phyloP scores from a whole-genome alignment of 1,140 invertebrate genomes.

The Dryas iulia region DNA sequence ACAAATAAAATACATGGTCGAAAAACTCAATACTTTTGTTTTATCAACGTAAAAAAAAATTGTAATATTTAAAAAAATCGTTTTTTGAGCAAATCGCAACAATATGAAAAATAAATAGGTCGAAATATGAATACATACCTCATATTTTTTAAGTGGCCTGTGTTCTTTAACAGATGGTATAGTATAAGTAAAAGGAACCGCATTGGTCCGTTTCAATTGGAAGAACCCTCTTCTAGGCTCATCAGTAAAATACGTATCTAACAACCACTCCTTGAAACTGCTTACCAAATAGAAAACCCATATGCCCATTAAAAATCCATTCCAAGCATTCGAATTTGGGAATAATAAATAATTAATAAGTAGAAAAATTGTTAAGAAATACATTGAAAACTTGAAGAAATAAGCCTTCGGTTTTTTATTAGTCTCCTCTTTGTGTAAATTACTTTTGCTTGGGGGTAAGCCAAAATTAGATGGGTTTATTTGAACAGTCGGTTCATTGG shows the following conservation, averaged over 20 bases:
- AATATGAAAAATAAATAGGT: too few relatives aligned
- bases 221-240: constrained; percentile 47
- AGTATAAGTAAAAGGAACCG: constrained; percentile 51
- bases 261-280: constrained; percentile 58
- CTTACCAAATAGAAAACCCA: constrained; percentile 67
- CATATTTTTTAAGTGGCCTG: constrained; percentile 79
- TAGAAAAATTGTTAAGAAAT: constrained; percentile 64
- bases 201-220: constrained; percentile 49
- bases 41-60: too few relatives aligned
- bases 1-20: too few relatives aligned
- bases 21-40: too few relatives aligned
- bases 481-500: constrained; percentile 25
- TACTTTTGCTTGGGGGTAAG: constrained; percentile 59
- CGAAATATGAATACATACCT: too few relatives aligned
- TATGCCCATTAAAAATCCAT: constrained; percentile 73
- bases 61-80: too few relatives aligned
- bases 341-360: constrained; percentile 61
- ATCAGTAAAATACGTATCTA: constrained; percentile 68
- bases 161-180: constrained; percentile 73
- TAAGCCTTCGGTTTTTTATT: constrained; percentile 44
- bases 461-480: constrained; percentile 47
- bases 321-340: constrained; percentile 64
- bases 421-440: constrained; percentile 35
- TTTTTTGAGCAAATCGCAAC: too few relatives aligned
- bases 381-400: constrained; percentile 66